phyloP scores from a whole-genome alignment of 2,113 vertebrate genomes.

The Trematomus loennbergii region DNA sequence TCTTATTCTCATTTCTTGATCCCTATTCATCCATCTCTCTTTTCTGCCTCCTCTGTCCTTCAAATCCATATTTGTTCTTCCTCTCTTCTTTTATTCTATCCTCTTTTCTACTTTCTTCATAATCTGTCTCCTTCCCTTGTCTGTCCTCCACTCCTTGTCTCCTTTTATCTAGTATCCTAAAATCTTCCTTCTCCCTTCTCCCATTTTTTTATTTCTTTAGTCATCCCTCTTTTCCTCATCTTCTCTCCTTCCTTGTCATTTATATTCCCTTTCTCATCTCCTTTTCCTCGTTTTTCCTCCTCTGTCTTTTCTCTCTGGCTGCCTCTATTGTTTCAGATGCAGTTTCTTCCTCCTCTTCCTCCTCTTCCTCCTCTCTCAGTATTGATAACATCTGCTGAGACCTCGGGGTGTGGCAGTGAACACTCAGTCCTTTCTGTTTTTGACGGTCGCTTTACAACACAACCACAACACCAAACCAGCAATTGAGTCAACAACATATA shows the following conservation, averaged over 20 bases:
- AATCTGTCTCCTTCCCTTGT: not conserved
- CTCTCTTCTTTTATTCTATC: not conserved
- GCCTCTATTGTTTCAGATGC: no score
- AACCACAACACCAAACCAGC: not conserved
- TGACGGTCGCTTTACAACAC: not conserved
- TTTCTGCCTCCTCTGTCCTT: not conserved
- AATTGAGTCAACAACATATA: not conserved
- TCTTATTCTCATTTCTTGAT: no score
- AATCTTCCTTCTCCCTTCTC: not conserved
- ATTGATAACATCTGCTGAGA: slow-evolving; percentile 27
- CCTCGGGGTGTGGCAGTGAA: slow-evolving; percentile 34
- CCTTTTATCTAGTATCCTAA: not conserved
- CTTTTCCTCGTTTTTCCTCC: no score
- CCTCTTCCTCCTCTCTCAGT: not conserved
- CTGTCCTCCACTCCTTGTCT: not conserved
- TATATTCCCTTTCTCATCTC: no score
- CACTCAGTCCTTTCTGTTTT: not conserved
- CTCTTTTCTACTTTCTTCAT: not conserved
- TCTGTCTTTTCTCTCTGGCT: not conserved
- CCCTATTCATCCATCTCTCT: not conserved
- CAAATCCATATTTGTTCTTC: not conserved
- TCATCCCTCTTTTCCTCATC: not conserved
- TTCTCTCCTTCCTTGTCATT: not conserved
- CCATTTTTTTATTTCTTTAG: no score
- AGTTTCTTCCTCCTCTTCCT: not conserved